Percentiles rank a stretch among this genome's conserved stretches.
These are phyloP conservation scores for Dilophus febrilis DNA, from an alignment of 2,888 invertebrate genomes.

Conservation along the genomic window DNA sequence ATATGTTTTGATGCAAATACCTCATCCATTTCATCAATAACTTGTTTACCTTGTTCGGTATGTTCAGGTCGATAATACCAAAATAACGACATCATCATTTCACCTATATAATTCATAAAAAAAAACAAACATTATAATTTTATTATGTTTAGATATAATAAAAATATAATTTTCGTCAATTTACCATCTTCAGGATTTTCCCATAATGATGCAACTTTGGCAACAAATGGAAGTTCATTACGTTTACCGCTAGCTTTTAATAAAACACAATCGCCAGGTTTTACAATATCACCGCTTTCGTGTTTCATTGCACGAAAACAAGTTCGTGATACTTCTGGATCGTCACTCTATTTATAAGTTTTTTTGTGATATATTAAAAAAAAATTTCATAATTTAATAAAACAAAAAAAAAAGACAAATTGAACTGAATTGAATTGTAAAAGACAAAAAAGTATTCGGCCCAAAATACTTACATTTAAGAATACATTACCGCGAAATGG, in stretches of 20 bases:
- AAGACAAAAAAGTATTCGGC: no score
- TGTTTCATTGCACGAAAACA: constrained; percentile 88
- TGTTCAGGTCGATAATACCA: constrained; percentile 99
- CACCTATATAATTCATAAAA: constrained; percentile 40
- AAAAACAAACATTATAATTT: neutral
- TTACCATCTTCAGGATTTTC: constrained; percentile 85
- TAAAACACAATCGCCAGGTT: constrained; percentile 79
- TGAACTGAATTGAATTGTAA: no score
- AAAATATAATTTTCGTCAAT: neutral
- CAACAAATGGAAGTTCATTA: constrained; percentile 84
- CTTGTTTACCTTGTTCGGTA: constrained; percentile 72
- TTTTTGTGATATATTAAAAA: no score
- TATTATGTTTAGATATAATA: neutral
- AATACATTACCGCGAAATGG: constrained; percentile 69
- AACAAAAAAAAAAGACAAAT: constrained; percentile 8
- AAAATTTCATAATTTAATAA: no score
- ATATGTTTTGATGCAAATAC: constrained; percentile 91
- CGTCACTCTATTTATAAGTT: constrained; percentile 54
- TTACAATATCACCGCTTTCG: constrained; percentile 68
- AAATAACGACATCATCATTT: constrained; percentile 92
- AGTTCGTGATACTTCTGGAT: constrained; percentile 51
- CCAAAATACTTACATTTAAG: constrained; percentile 66
- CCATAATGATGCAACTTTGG: constrained; percentile 87
- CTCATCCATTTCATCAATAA: constrained; percentile 71
- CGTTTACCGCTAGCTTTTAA: constrained; percentile 68